Evolutionary conservation across 1,140 invertebrate genomes (phyloP).

Genomic region (Pectinophora gossypiella): DNA sequence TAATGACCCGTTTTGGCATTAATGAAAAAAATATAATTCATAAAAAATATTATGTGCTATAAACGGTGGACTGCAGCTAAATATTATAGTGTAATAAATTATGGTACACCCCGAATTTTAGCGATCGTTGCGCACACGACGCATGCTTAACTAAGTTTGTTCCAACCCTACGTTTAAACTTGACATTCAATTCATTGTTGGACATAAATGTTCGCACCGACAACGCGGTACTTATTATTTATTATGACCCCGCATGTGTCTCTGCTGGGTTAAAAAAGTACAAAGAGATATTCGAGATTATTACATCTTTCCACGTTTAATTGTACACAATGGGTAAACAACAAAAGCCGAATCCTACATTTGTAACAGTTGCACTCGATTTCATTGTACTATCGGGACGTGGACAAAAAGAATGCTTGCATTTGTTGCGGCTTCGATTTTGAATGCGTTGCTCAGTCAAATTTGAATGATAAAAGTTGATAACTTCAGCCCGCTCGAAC

Average conservation of each 20-base stretch:
- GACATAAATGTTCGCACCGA: constrained; percentile 48
- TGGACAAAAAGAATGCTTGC: constrained; percentile 33
- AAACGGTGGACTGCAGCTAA: constrained; percentile 56
- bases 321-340: constrained; percentile 67
- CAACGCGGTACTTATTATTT: constrained; percentile 49
- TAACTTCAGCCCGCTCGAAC: constrained; percentile 37
- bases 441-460: constrained; percentile 35
- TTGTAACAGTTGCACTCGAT: constrained; percentile 58
- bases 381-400: constrained; percentile 30
- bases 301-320: constrained; percentile 70
- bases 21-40: constrained; percentile 64
- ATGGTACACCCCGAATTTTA: constrained; percentile 67
- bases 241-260: constrained; percentile 62
- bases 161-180: constrained; percentile 67
- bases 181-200: constrained; percentile 64
- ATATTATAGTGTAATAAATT: constrained; percentile 68
- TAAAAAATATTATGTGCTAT: constrained; percentile 53
- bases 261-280: constrained; percentile 49
- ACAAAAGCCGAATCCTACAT: constrained; percentile 55
- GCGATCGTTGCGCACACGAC: constrained; percentile 41
- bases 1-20: constrained; percentile 54
- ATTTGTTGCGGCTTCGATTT: constrained; percentile 54
- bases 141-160: constrained; percentile 50
- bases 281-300: constrained; percentile 66
- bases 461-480: constrained; percentile 65